Conservation (phyloP, 2,797 vertebrate genomes). For the Moxostoma hubbsi region DNA sequence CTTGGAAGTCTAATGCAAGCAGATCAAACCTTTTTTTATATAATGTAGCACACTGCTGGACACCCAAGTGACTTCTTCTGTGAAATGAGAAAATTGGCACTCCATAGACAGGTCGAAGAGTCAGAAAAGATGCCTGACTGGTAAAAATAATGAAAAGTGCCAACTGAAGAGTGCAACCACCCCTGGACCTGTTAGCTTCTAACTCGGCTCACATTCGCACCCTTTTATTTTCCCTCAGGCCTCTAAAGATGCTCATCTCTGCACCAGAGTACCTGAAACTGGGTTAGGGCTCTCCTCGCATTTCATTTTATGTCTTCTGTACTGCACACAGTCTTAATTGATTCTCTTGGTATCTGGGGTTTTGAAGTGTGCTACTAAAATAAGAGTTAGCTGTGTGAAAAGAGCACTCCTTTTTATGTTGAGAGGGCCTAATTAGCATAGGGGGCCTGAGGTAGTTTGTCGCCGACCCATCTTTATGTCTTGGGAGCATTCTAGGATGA, state of each 20-base stretch:
- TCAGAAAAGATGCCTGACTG: slow-evolving; percentile 35
- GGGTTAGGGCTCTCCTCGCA: slow-evolving; percentile 70
- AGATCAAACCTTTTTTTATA: slow-evolving; percentile 31
- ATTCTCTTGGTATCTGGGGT: slow-evolving; percentile 59
- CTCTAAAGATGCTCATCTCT: slow-evolving; percentile 49
- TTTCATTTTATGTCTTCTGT: slow-evolving; percentile 75
- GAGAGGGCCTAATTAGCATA: slow-evolving; percentile 64
- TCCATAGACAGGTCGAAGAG: slow-evolving; percentile 34
- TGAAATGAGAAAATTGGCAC: slow-evolving; percentile 36
- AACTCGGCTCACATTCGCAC: slow-evolving; percentile 49
- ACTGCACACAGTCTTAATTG: slow-evolving; percentile 68
- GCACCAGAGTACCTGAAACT: slow-evolving; percentile 63
- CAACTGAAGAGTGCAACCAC: slow-evolving; percentile 33
- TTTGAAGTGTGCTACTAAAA: slow-evolving; percentile 60
- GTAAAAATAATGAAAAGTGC: slow-evolving; percentile 55
- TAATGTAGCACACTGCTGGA: background rate
- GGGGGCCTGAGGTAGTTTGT: slow-evolving; percentile 40
- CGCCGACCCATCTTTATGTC: slow-evolving; percentile 41
- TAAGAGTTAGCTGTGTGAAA: slow-evolving; percentile 66
- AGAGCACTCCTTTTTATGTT: slow-evolving; percentile 43
- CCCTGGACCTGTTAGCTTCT: slow-evolving; percentile 48
- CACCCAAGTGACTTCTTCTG: slow-evolving; percentile 40
- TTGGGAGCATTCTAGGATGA: slow-evolving; percentile 49
- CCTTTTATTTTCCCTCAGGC: slow-evolving; percentile 57
- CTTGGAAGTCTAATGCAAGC: slow-evolving; percentile 22